Evolutionary conservation across 2,888 invertebrate species (phyloP).

Genomic region (Ceriagrion tenellum): DNA sequence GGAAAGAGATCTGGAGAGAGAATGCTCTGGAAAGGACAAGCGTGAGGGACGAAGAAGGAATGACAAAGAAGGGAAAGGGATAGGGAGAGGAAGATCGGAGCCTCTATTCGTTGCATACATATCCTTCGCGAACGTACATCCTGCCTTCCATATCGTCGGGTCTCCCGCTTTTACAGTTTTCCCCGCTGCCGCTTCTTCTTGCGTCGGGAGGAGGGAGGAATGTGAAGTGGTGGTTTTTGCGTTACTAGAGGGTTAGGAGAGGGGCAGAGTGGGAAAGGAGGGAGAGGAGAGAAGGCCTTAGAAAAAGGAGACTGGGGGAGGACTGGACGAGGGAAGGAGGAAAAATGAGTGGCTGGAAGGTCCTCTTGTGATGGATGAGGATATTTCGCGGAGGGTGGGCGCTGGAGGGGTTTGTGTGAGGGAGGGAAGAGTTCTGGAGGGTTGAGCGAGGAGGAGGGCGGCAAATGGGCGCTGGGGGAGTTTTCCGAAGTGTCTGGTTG

Average conservation of each 20-base stretch:
- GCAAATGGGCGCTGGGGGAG: constrained; percentile 50
- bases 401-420: neutral
- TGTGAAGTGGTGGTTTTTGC: neutral
- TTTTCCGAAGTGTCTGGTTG: neutral
- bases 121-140: neutral
- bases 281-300: neutral
- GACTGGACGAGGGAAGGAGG: constrained; percentile 12
- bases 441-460: neutral
- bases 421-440: neutral
- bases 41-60: neutral
- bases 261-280: neutral
- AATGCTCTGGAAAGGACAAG: neutral
- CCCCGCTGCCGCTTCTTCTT: neutral
- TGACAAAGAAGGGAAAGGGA: neutral
- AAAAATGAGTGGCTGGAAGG: constrained; percentile 35
- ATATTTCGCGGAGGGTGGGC: constrained; percentile 5
- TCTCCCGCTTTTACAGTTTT: neutral
- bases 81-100: neutral
- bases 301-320: neutral
- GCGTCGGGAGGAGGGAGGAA: neutral
- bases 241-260: neutral
- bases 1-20: neutral
- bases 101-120: neutral
- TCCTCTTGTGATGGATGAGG: constrained; percentile 50
- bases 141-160: neutral